Base-by-base conservation (phyloP, 2,797 vertebrate genomes). In the Octomys mimax region DNA sequence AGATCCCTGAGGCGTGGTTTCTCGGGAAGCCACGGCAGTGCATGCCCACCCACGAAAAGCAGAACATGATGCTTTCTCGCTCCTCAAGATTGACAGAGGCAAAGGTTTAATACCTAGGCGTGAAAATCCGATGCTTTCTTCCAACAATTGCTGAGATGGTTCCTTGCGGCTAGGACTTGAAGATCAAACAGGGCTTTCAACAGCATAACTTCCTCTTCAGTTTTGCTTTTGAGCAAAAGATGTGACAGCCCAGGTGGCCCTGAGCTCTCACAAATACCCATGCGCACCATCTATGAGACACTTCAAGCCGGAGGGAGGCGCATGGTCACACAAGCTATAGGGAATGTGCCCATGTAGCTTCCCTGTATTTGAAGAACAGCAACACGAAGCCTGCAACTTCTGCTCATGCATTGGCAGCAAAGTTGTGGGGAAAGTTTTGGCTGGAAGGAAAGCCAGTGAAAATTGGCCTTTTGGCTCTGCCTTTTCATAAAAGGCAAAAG, bases 371-470 rank as follows among this genome's bases (percentile, higher is more conserved):
- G 93, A 85, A 96, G 46, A 98, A 14, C 59, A 92, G 93, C 95
- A 54, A 87, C 89, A 84, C 78, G 90, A 97, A 96, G 96, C 94
- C 0, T 78, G 95, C 97, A 97, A 84, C 75, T 96, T 96, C 84
- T 82, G 49, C 97, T 97, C 84, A 95, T 84, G 75, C 97, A 91
- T 0, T 98, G 98, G 96, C 95, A 97, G 61, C 59, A 96, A 78
- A 92, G 86, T 4, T 92, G 77, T 89, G 66, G 93, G 97, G 96
- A 97, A 95, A 95, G 82, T 95, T 97, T 98, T 80, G 80, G 96
- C 95, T 96, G 96, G 97, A 98, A 61, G 66, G 70, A 77, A 93
- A 98, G 93, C 97, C 85, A 86, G 42, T 31, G 78, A 82, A 87
- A 79, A 42, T 90, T 89, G 95, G 90, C 91, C 88, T 97, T 95